Conservation (phyloP, 2,113 vertebrate genomes). For the Reinhardtius hippoglossoides region DNA sequence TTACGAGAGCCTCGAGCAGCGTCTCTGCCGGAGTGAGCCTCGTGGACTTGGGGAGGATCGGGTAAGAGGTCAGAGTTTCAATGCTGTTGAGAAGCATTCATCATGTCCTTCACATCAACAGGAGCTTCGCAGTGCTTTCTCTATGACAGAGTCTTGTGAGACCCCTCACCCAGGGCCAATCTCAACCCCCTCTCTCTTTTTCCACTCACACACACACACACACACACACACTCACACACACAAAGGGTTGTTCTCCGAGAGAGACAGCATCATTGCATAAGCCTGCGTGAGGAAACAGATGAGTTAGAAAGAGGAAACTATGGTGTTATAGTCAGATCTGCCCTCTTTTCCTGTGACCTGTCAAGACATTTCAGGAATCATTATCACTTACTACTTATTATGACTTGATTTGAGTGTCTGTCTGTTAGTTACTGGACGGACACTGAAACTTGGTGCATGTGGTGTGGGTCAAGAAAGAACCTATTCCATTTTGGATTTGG, state of each 20-base stretch:
- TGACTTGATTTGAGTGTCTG: no score
- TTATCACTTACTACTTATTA: background rate
- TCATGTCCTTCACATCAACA: constrained; percentile 79
- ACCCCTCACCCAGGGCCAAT: constrained; percentile 46
- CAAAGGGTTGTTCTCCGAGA: constrained; percentile 96
- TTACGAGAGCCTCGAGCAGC: constrained; percentile 45
- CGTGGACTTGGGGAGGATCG: constrained; percentile 63
- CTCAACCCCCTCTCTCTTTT: constrained; percentile 58
- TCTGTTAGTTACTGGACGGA: no score
- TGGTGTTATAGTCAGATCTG: background rate
- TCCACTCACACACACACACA: no score
- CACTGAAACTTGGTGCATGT: no score
- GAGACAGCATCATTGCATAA: constrained; percentile 99
- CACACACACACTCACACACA: no score
- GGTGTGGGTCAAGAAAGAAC: no score
- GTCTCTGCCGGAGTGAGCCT: constrained; percentile 56
- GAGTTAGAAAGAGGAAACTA: constrained; percentile 25
- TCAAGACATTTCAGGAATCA: background rate
- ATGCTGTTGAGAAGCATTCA: constrained; percentile 72
- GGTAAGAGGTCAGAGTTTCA: constrained; percentile 66
- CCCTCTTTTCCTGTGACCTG: background rate
- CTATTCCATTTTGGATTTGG: no score
- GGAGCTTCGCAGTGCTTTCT: constrained; percentile 79
- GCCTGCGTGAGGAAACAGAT: constrained; percentile 84
- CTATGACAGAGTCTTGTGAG: constrained; percentile 70